Percentiles rank a stretch among this genome's conserved stretches.
These are phyloP conservation scores for Dolomedes plantarius DNA, from an alignment of 2,888 invertebrate genomes.

Conservation along the genomic window DNA sequence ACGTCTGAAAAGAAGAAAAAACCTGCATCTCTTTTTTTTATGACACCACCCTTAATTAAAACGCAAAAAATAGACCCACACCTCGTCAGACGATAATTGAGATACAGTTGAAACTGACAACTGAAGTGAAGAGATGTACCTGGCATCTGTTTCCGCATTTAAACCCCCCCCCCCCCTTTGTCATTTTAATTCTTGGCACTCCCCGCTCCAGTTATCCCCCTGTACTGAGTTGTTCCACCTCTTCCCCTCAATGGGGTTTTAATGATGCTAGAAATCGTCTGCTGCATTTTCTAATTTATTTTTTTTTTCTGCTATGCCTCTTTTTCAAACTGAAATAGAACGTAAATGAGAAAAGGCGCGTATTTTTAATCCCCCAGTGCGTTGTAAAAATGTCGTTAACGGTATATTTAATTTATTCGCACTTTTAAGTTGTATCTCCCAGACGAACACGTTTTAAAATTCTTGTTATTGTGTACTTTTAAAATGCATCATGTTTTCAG, in stretches of 20 bases:
- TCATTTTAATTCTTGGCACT: slow-evolving; percentile 51
- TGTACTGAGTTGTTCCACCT: not conserved
- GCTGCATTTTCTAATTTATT: not conserved
- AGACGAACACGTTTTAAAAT: no score
- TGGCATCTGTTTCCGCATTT: not conserved
- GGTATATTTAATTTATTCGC: not conserved
- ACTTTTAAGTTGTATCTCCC: no score
- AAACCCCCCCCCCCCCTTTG: slow-evolving; percentile 5
- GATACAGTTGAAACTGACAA: slow-evolving; percentile 12
- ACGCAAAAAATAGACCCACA: not conserved
- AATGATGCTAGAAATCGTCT: slow-evolving; percentile 30
- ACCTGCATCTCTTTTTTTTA: not conserved
- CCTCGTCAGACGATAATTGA: not conserved
- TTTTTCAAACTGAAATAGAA: no score
- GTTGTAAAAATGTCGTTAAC: not conserved
- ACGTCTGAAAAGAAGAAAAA: no score
- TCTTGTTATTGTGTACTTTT: no score
- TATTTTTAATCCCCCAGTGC: not conserved
- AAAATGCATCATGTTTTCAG: no score
- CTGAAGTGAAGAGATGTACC: slow-evolving; percentile 15
- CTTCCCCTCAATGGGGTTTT: slow-evolving; percentile 23
- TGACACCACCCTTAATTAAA: not conserved
- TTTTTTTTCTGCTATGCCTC: no score
- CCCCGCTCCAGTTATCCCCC: not conserved
- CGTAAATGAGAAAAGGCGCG: not conserved